These are phyloP conservation scores for Rhinolophus ferrumequinum DNA, from an alignment of 2,113 vertebrate genomes.

Conservation along the genomic window DNA sequence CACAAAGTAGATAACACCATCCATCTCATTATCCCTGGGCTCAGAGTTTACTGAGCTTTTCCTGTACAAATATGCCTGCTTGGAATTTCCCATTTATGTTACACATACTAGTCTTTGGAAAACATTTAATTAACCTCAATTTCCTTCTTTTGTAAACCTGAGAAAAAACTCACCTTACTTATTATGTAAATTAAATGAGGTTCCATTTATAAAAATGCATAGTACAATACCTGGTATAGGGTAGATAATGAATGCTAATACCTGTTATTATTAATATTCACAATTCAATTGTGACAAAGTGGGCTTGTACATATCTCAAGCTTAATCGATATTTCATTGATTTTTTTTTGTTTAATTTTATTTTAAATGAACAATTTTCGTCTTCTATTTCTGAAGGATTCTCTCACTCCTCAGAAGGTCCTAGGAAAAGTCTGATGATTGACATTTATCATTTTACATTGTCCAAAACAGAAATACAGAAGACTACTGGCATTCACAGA, in stretches of 20 bases:
- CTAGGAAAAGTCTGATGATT: neutral
- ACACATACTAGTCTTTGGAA: neutral
- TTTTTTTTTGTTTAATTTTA: neutral
- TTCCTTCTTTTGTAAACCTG: neutral
- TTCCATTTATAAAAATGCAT: neutral
- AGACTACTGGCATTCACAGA: neutral
- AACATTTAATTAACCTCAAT: neutral
- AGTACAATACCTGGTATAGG: neutral
- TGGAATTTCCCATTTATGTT: neutral
- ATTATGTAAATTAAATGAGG: constrained; percentile 10
- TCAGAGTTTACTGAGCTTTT: constrained; percentile 27
- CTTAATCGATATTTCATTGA: neutral
- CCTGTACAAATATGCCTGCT: neutral
- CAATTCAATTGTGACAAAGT: neutral
- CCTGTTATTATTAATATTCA: neutral
- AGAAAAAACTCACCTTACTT: neutral
- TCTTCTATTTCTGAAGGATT: constrained; percentile 23
- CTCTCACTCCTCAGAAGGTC: neutral
- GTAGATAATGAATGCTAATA: neutral
- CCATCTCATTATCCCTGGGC: neutral
- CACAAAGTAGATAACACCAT: neutral
- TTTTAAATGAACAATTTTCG: neutral
- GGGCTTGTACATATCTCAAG: neutral
- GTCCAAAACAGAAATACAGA: neutral
- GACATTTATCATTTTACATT: neutral